A percentile compares a stretch with the other conserved stretches of the same genome.
These are phyloP conservation scores for Hirudinaria manillensis DNA, from an alignment of 2,888 invertebrate species.

Conservation along the genomic window DNA sequence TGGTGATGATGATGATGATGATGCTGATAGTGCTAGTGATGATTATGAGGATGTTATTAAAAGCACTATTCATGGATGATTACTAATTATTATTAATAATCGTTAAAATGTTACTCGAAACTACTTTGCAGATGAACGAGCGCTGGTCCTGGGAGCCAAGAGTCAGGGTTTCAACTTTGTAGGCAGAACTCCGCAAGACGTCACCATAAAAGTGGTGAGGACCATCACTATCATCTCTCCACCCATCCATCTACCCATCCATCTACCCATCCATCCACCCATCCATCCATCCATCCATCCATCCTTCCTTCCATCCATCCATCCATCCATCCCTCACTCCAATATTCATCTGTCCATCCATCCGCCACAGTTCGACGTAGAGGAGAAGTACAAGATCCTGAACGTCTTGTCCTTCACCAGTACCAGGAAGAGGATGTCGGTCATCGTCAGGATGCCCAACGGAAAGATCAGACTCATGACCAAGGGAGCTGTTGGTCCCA, in stretches of 20 bases:
- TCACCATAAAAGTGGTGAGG: constrained; percentile 65
- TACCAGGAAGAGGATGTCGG: constrained; percentile 89
- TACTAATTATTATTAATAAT: too few species aligned
- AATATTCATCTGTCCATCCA: background rate
- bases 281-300: too few species aligned
- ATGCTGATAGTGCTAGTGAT: background rate
- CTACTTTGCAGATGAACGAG: constrained; percentile 75
- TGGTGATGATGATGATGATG: background rate
- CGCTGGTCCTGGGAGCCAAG: constrained; percentile 85
- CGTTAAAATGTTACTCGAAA: too few species aligned
- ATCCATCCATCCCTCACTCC: background rate
- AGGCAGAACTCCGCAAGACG: constrained; percentile 77
- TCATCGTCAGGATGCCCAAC: constrained; percentile 76
- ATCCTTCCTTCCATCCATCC: too few species aligned
- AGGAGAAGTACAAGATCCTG: constrained; percentile 69
- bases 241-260: too few species aligned
- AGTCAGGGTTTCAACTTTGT: constrained; percentile 81
- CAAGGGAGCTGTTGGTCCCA: constrained; percentile 70
- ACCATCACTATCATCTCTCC: background rate
- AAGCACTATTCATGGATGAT: too few species aligned
- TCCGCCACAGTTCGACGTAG: constrained; percentile 59
- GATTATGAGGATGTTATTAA: background rate
- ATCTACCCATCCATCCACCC: too few species aligned
- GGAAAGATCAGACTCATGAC: constrained; percentile 63
- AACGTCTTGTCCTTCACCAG: constrained; percentile 88